These are phyloP conservation scores for Rhegmatorhina hoffmannsi DNA, from an alignment of 2,113 vertebrate genomes.

Conservation along the genomic window DNA sequence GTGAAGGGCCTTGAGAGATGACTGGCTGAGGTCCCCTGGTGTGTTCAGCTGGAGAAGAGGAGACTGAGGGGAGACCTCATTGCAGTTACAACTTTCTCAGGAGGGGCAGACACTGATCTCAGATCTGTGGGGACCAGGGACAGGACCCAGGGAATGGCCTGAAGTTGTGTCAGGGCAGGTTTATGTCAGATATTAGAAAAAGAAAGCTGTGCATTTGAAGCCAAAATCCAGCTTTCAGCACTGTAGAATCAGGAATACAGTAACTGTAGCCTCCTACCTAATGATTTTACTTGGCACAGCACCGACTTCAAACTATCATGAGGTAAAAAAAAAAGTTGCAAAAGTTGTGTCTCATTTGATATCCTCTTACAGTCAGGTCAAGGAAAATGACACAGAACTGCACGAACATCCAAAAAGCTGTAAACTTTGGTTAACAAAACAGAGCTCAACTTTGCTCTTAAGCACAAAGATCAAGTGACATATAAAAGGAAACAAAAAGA, in stretches of 20 bases:
- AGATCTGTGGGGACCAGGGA: not conserved
- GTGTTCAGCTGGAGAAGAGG: not conserved
- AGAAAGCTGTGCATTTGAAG: not conserved
- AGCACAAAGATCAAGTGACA: not conserved
- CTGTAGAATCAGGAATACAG: not conserved
- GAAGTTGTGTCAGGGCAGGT: not conserved
- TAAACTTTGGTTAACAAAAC: conserved; percentile 22
- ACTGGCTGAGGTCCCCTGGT: not conserved
- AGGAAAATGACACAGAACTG: not conserved
- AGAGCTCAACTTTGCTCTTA: not conserved
- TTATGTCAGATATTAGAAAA: not conserved
- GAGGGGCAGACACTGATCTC: not conserved
- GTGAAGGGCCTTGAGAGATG: not conserved
- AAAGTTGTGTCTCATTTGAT: not conserved
- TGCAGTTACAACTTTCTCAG: not conserved
- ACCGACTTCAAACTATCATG: not conserved
- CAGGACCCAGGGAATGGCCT: not conserved
- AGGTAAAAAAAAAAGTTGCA: not conserved
- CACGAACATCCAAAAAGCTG: not conserved
- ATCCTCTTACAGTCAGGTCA: not conserved
- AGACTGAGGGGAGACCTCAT: not conserved
- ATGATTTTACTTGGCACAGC: not conserved
- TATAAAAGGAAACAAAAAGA: conserved; percentile 27
- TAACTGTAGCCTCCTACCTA: not conserved
- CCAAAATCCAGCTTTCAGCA: not conserved